Evolutionary conservation across 2,888 invertebrate species (phyloP), one percentile per base, ranked within the genome.

Genomic region (Drosophila maculinotata): DNA sequence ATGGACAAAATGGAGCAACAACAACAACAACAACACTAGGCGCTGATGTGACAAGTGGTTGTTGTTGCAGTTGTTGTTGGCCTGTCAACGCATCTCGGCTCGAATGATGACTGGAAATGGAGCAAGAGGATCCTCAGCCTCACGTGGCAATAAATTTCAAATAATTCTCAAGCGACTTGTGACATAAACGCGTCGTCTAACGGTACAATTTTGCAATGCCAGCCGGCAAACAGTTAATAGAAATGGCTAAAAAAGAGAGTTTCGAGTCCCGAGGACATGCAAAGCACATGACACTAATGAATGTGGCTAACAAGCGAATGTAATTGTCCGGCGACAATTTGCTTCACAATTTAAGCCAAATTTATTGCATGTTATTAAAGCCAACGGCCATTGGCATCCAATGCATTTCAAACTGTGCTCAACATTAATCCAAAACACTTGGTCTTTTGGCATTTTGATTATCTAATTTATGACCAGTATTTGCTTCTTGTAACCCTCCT

Each of bases 1-100:
- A 81, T 81, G 81, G 86, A 79, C 83, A 83, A 86, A 86, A 83
- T 82, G 86, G 83, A 83, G 80, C 86, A 82, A 63, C 68, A 68
- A 59, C 66, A 69, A 51, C 48, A 49, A 20, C 41, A 49, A 38
- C 47, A 54, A 39, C 41, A 39, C 28, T 25, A 47, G 35, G n/a
- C n/a, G n/a, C n/a, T n/a, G n/a, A 33, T 31, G 39, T 36, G 54
- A 64, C 52, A 69, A 64, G 63, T 56, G 42, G 64, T 47, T 58
- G 47, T 31, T 42, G 59, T 42, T 44, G 45, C 30, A 20, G 63
- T 57, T 47, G 47, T 60, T 60, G 70, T 60, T 63, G 75, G 70
- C 47, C 68, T 81, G 79, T 79, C 84, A 83, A 80, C 80, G 84
- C 79, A 76, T 75, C 79, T 49, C 30, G 54, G 59, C 52, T 51